Percentiles rank a stretch among this genome's conserved stretches.
Evolutionary conservation across 2,797 vertebrate species (phyloP).

Genomic region (Phoxinus dragarum): DNA sequence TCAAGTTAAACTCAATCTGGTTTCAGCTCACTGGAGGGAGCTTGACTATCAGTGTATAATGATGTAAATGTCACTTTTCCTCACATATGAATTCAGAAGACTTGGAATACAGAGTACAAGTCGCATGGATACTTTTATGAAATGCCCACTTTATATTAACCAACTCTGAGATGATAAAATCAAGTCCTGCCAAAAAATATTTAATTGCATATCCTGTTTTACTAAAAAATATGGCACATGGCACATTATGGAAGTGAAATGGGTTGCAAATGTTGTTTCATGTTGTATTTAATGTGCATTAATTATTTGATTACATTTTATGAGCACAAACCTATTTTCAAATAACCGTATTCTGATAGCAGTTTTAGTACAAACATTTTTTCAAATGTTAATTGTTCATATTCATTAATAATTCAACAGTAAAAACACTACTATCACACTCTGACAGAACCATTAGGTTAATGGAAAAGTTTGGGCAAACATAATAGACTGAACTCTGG

Average conservation of each 20-base stretch:
- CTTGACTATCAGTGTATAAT: background rate
- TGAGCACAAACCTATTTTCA: background rate
- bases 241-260: background rate
- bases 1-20: background rate
- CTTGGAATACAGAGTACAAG: background rate
- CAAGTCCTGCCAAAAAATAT: background rate
- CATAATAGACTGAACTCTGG: background rate
- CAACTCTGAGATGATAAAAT: background rate
- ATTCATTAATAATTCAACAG: conserved; percentile 21
- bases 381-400: conserved; percentile 20
- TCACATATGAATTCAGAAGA: background rate
- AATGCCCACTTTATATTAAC: background rate
- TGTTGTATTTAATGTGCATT: conserved; percentile 6
- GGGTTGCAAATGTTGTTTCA: conserved; percentile 9
- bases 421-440: background rate
- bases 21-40: background rate
- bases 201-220: background rate
- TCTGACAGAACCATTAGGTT: background rate
- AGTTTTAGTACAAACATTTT: background rate
- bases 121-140: background rate
- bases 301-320: background rate
- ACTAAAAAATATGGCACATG: background rate
- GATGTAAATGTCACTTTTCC: background rate
- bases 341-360: background rate
- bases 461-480: conserved; percentile 3